Evolutionary conservation across 2,797 vertebrate genomes (phyloP), one percentile per base, ranked within the genome.

Genomic region (Sus cebifrons): DNA sequence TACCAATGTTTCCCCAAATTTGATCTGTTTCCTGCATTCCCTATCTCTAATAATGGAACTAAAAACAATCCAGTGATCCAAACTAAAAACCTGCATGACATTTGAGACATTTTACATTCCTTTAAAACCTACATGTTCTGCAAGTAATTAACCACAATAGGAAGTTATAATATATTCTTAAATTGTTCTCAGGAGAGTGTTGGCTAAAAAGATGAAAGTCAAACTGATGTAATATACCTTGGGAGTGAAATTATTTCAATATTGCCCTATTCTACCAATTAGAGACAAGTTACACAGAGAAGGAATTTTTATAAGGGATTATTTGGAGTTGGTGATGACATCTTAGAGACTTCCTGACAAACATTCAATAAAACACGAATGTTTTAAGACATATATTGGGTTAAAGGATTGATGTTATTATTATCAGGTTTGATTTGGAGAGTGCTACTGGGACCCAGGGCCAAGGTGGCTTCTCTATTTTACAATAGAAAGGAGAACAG

Each of bases 381-480:
- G 23, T 62, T 92, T 92, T 23, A 49, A 79, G 56, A 17, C 23
- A 73, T 10, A 36, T 32, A 11, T 21, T 10, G 1, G 4, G 0
- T 56, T 52, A 21, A 29, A 88, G 5, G 0, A 64, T 40, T 87
- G 54, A 58, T 52, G 2, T 23, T 60, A 60, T 85, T 49, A 77
- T 40, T 62, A 25, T 16, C 44, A 58, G 82, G 2, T 0, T 18
- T 73, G 44, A 6, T 67, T 82, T 77, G n/a, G 1, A 52, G 14
- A 79, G 23, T 44, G 2, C 11, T 70, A 13, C 23, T 44, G 40
- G 36, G 27, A 88, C 2, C 15, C n/a, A 70, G 32, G 15, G 18
- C 0, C 49, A 64, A 49, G 1, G 4, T 6, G 3, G 3, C 0
- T 21, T 91, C 74, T 18, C 4, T 73, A 20, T 0, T 52, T 10